phyloP scores from a whole-genome alignment of 2,797 vertebrate species.

The Chrysocyon brachyurus region DNA sequence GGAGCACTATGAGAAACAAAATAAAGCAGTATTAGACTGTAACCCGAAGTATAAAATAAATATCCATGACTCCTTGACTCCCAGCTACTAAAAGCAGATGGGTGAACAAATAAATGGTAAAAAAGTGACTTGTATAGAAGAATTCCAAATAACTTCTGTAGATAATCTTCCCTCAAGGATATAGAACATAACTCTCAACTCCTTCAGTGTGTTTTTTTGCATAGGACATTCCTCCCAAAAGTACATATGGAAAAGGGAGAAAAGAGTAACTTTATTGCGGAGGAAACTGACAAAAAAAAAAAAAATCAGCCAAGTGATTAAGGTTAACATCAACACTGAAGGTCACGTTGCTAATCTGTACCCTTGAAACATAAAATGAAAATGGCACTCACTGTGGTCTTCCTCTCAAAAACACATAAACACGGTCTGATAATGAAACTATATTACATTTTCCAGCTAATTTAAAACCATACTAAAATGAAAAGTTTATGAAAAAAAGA shows the following conservation, averaged over 20 bases:
- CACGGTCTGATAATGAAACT: no score
- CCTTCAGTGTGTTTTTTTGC: neutral
- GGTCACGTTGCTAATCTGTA: rapidly evolving
- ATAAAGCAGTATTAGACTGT: neutral
- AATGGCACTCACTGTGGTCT: neutral
- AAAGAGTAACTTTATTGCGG: neutral
- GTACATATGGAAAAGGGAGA: no score
- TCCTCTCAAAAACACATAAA: neutral
- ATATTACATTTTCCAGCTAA: neutral
- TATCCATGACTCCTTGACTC: neutral
- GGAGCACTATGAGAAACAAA: neutral
- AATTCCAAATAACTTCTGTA: neutral
- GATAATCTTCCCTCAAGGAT: neutral
- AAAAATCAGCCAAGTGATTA: no score
- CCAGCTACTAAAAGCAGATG: neutral
- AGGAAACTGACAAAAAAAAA: neutral
- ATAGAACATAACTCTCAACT: neutral
- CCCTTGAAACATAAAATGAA: neutral
- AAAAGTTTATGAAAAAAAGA: neutral
- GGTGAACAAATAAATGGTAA: neutral
- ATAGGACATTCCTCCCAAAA: neutral
- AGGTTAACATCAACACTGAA: neutral
- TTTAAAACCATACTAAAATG: neutral
- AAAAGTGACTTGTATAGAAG: neutral
- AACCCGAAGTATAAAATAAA: neutral